A percentile compares a stretch with the other conserved stretches of the same genome.
These are phyloP conservation scores for Trichogramma dendrolimi DNA, from an alignment of 2,888 invertebrate species.

Conservation along the genomic window DNA sequence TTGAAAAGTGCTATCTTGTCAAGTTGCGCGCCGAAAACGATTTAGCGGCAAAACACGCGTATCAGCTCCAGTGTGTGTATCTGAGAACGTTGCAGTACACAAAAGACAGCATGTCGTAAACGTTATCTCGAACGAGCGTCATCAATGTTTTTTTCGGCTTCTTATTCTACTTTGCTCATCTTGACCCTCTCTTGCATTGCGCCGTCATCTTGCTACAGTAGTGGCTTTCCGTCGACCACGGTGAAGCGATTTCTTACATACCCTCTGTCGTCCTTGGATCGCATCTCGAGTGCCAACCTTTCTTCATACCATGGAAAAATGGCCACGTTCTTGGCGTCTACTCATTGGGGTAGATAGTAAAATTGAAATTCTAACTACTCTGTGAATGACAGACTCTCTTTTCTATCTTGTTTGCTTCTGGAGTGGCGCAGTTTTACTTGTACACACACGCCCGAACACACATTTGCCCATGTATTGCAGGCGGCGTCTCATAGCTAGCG, in stretches of 20 bases:
- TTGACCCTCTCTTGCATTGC: conserved; percentile 11
- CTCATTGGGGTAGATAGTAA: conserved; percentile 41
- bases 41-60: too few relatives aligned
- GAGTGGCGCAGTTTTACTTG: conserved; percentile 23
- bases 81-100: too few relatives aligned
- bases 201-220: not conserved
- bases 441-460: not conserved
- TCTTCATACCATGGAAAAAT: conserved; percentile 18
- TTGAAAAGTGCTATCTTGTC: too few relatives aligned
- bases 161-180: conserved; percentile 1
- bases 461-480: too few relatives aligned
- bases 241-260: conserved; percentile 4
- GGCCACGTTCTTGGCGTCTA: conserved; percentile 27
- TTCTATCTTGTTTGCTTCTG: too few relatives aligned
- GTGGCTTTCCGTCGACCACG: conserved; percentile 13
- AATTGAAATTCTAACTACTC: conserved; percentile 45
- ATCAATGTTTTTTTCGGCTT: not conserved
- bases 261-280: not conserved
- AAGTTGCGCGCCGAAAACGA: too few relatives aligned
- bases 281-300: conserved; percentile 20
- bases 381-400: too few relatives aligned
- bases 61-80: too few relatives aligned
- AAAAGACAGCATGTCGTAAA: too few relatives aligned
- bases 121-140: too few relatives aligned
- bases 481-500: too few relatives aligned